phyloP scores from a whole-genome alignment of 2,888 invertebrate species.

The Pinctada fucata region DNA sequence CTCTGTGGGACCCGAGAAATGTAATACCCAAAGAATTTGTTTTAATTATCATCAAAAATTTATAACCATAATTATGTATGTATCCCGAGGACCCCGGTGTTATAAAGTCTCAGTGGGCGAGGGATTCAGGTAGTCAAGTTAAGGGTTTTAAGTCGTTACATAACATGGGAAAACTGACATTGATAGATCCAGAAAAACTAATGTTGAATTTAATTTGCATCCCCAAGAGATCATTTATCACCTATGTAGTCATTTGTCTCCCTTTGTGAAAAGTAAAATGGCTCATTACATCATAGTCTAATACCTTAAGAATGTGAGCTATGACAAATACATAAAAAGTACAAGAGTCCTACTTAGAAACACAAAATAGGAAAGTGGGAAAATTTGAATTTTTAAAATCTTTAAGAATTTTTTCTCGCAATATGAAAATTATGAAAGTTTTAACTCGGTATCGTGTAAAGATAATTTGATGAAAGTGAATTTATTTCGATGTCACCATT shows the following conservation, averaged over 20 bases:
- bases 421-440: too few relatives aligned
- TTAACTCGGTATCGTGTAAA: too few relatives aligned
- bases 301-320: too few relatives aligned
- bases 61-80: constrained; percentile 13
- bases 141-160: background rate
- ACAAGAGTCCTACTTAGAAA: too few relatives aligned
- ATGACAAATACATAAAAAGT: too few relatives aligned
- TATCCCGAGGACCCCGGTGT: background rate
- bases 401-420: too few relatives aligned
- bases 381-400: too few relatives aligned
- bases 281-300: too few relatives aligned
- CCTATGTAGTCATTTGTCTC: too few relatives aligned
- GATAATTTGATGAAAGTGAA: background rate
- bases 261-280: too few relatives aligned
- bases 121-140: background rate
- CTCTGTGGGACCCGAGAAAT: background rate
- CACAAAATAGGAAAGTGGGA: too few relatives aligned
- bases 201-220: background rate
- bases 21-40: constrained; percentile 10
- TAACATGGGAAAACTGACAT: background rate
- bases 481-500: background rate
- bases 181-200: background rate
- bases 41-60: constrained; percentile 10
- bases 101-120: background rate
- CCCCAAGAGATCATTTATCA: too few relatives aligned